phyloP scores from a whole-genome alignment of 2,113 vertebrate genomes.

The Ammospiza nelsoni region DNA sequence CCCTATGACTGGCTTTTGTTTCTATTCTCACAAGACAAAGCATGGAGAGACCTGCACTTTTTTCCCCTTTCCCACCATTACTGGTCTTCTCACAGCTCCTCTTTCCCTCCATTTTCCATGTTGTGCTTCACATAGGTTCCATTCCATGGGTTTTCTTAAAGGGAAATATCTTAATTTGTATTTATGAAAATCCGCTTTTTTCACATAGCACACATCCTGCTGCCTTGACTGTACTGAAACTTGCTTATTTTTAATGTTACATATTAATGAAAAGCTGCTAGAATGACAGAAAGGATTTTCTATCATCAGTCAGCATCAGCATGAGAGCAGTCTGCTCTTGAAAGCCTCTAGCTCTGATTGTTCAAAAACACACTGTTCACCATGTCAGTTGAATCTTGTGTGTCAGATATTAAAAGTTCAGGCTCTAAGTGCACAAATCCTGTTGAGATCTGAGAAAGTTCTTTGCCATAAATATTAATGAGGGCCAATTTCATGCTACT shows the following conservation, averaged over 20 bases:
- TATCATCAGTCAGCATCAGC: background rate
- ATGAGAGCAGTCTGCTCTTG: background rate
- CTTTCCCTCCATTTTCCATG: background rate
- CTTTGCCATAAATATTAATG: background rate
- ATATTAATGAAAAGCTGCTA: slow-evolving; percentile 34
- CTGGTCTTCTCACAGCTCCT: background rate
- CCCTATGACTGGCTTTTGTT: background rate
- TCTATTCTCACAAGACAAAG: background rate
- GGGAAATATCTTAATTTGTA: background rate
- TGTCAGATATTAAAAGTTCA: background rate
- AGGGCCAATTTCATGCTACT: background rate
- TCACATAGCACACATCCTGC: background rate
- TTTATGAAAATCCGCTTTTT: background rate
- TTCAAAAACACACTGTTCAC: background rate
- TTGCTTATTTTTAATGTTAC: background rate
- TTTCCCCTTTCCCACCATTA: background rate
- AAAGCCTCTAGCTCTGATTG: background rate
- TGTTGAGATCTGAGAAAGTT: background rate
- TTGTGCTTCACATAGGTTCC: background rate
- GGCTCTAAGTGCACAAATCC: background rate
- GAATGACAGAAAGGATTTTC: slow-evolving; percentile 12
- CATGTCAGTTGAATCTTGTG: background rate
- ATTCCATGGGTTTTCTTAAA: background rate
- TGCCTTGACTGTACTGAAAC: background rate
- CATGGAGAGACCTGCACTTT: background rate